These are phyloP conservation scores for Anguilla marmorata DNA, from an alignment of 2,797 vertebrate genomes.

Conservation along the genomic window DNA sequence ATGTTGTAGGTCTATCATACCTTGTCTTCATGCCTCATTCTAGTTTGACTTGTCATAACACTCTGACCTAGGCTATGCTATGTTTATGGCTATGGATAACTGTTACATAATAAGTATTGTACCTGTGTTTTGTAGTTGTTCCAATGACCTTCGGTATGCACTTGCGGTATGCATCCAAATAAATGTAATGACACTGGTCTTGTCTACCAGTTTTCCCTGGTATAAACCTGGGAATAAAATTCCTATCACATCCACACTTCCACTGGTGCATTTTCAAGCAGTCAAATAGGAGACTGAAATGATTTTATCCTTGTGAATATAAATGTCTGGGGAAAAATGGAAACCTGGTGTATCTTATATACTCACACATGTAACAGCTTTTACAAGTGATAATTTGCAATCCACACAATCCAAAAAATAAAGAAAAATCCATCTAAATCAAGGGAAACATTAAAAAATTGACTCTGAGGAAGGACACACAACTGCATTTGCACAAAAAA, in stretches of 20 bases:
- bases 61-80: too few relatives aligned
- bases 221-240: not conserved
- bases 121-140: too few relatives aligned
- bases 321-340: not conserved
- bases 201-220: too few relatives aligned
- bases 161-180: too few relatives aligned
- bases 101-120: too few relatives aligned
- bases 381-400: not conserved
- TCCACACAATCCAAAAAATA: not conserved
- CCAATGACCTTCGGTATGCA: too few relatives aligned
- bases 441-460: not conserved
- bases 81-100: too few relatives aligned
- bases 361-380: not conserved
- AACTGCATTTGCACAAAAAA: not conserved
- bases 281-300: not conserved
- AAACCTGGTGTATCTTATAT: not conserved
- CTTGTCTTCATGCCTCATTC: too few relatives aligned
- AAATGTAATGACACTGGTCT: too few relatives aligned
- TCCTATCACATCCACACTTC: not conserved
- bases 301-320: not conserved
- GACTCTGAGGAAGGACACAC: not conserved
- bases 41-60: too few relatives aligned
- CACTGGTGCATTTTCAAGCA: not conserved
- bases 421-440: not conserved
- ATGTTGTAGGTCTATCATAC: too few relatives aligned